A percentile compares a stretch with the other conserved stretches of the same genome.
Conservation (phyloP, 2,888 invertebrate genomes). For the Ernsta delagoae region DNA sequence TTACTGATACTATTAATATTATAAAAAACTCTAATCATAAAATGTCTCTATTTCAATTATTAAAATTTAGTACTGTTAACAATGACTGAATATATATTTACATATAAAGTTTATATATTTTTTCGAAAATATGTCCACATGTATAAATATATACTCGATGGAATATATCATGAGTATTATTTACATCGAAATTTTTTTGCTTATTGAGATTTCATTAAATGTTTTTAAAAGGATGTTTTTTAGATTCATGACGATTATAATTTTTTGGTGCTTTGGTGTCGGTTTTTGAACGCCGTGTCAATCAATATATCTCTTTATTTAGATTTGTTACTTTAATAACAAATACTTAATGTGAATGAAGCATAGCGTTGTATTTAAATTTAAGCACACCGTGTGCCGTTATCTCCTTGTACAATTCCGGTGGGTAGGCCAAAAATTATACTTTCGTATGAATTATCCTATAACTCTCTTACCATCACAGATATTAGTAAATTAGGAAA, state of each 20-base stretch:
- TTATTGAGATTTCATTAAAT: conserved; percentile 37
- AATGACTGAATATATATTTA: conserved; percentile 66
- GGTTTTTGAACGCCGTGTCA: conserved; percentile 23
- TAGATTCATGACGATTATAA: conserved; percentile 14
- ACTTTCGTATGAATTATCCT: conserved; percentile 56
- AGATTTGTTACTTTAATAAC: too few relatives aligned
- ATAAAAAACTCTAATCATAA: conserved; percentile 33
- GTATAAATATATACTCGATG: conserved; percentile 42
- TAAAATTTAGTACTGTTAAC: conserved; percentile 72
- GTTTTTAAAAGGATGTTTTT: conserved; percentile 10
- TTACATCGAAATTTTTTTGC: conserved; percentile 50
- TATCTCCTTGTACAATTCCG: conserved; percentile 54
- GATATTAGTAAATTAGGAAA: conserved; percentile 76
- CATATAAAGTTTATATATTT: conserved; percentile 59
- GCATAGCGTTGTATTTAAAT: conserved; percentile 44
- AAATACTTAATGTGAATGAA: conserved; percentile 41
- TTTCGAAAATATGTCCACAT: conserved; percentile 66
- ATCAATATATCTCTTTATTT: too few relatives aligned
- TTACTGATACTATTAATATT: too few relatives aligned
- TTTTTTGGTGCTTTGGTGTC: background rate
- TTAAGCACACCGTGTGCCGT: conserved; percentile 37
- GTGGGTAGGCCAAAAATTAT: conserved; percentile 72
- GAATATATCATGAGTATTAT: conserved; percentile 31
- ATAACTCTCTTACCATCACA: conserved; percentile 76
- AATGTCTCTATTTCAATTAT: conserved; percentile 46